These are phyloP conservation scores for Puffinus mauretanicus DNA, from an alignment of 2,113 vertebrate species.

Conservation along the genomic window DNA sequence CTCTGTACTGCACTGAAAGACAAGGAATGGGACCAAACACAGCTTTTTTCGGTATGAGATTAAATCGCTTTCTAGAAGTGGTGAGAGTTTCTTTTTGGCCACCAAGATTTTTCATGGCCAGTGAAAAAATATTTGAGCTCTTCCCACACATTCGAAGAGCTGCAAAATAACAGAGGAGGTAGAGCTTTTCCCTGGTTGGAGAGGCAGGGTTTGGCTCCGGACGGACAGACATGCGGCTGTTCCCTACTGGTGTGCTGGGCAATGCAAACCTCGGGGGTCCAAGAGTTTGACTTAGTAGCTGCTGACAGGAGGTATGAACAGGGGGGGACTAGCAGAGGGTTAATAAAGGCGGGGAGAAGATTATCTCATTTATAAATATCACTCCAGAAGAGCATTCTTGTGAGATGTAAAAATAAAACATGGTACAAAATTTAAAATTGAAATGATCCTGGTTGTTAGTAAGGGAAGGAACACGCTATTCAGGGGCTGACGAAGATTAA, in stretches of 20 bases:
- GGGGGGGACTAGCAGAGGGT: not conserved
- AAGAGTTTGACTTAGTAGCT: not conserved
- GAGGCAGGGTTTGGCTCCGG: not conserved
- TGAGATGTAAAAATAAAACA: not conserved
- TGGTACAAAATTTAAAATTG: not conserved
- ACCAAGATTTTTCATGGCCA: not conserved
- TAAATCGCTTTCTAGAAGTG: not conserved
- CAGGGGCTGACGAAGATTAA: not conserved
- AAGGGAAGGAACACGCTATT: not conserved
- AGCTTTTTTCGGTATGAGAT: not conserved
- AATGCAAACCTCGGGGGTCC: fast-evolving
- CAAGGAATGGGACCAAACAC: not conserved
- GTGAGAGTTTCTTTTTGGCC: not conserved
- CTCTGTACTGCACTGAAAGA: not conserved
- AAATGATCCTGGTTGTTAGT: not conserved
- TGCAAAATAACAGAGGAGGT: not conserved
- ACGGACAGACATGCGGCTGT: fast-evolving
- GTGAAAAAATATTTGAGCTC: not conserved
- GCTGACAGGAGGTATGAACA: not conserved
- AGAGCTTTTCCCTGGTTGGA: not conserved
- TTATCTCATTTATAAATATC: not conserved
- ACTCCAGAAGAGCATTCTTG: not conserved
- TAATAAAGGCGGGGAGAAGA: not conserved
- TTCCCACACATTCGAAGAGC: not conserved
- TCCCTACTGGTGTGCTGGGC: not conserved